Evolutionary conservation across 1,140 invertebrate genomes (phyloP).

Genomic region (Drosophila nigrodunni): DNA sequence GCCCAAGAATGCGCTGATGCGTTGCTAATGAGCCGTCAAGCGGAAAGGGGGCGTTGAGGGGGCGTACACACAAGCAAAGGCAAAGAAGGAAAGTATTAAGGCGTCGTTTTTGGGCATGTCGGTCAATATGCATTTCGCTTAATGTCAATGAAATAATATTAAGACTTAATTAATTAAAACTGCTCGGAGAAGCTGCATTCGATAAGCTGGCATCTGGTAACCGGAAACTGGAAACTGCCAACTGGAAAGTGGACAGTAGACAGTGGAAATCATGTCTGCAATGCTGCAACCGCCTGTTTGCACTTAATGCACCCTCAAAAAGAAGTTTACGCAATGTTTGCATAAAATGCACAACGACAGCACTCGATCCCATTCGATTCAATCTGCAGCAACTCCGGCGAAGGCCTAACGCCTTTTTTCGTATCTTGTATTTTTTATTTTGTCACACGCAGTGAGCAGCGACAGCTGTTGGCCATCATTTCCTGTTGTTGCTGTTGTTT

Average conservation of each 20-base stretch:
- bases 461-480: conserved; percentile 69
- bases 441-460: conserved; percentile 35
- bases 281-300: conserved; percentile 55
- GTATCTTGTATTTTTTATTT: too few species aligned
- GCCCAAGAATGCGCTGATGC: conserved; percentile 31
- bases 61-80: background rate
- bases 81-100: conserved; percentile 4
- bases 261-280: background rate
- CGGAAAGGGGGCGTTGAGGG: conserved; percentile 2
- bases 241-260: too few species aligned
- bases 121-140: conserved; percentile 73
- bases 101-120: conserved; percentile 23
- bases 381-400: conserved; percentile 6
- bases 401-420: conserved; percentile 10
- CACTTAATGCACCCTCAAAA: conserved; percentile 62
- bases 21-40: conserved; percentile 64
- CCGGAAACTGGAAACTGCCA: background rate
- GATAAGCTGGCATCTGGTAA: background rate
- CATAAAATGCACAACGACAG: conserved; percentile 76
- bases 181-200: conserved; percentile 33
- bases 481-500: conserved; percentile 62
- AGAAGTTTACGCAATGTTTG: conserved; percentile 82
- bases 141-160: conserved; percentile 81
- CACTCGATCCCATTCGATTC: too few species aligned
- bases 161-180: conserved; percentile 83